Evolutionary conservation across 2,797 vertebrate species (phyloP), one percentile per base, ranked within the genome.

Genomic region (Tangara arthus): DNA sequence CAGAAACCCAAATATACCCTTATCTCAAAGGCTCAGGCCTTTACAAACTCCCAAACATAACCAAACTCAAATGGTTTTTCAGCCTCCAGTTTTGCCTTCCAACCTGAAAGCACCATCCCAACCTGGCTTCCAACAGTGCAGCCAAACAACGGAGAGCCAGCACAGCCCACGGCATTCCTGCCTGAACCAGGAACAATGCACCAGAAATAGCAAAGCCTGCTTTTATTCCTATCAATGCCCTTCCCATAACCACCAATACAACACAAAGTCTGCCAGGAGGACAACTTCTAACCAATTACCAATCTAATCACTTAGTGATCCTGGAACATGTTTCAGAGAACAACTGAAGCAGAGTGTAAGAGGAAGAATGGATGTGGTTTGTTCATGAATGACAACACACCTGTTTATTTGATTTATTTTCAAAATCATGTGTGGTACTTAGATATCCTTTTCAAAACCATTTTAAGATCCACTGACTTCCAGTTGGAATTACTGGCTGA

Each of bases 1-100:
- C 87, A 91, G 87, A 94, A 94, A 79, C 69, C 73, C 82, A 64
- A 84, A 90, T 73, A 94, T 26, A 93, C 56, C 52, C 76, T 82
- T 91, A 94, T 76, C 65, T 85, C 93, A 94, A 82, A 4, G 13
- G 59, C 82, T 76, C 2, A 0, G 66, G 79, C 87, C 85, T 87
- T 84, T 37, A 70, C 30, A 64, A 27, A 73, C 49, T 77, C 39
- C 39, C 53, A 71, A 84, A 35, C 77, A 42, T 2, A 71, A 83
- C 69, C 84, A 91, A 93, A 87, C 35, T 90, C 50, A 75, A 93
- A 59, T 8, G 63, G 30, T 88, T 94, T 94, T 89, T 72, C 92
- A 89, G 87, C n/a, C 80, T 89, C 37, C 49, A 63, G 79, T 53
- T 78, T n/a, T 65, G 50, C 57, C 68, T 66, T 75, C 52, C 57